Conservation (phyloP, 2,797 vertebrate genomes). For the Galagoides demidoff region DNA sequence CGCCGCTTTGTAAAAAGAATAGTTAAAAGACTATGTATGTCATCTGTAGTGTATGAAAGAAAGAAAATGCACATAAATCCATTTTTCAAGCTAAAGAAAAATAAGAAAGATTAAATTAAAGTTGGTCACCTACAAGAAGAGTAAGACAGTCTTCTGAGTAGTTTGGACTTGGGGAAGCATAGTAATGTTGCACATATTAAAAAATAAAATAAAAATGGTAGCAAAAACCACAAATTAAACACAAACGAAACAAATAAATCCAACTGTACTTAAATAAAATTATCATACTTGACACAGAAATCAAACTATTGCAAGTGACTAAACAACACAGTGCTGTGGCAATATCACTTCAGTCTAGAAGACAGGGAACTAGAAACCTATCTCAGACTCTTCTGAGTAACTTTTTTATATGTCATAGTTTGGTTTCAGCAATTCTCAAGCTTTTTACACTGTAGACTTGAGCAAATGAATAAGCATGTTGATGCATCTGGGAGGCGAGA, state of each 20-base stretch:
- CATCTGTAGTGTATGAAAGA: not conserved
- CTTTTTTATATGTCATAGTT: not conserved
- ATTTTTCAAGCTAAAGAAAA: not conserved
- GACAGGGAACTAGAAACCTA: not conserved
- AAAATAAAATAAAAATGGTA: constrained; percentile 22
- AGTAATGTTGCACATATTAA: not conserved
- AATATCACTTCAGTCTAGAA: not conserved
- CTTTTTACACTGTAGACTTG: not conserved
- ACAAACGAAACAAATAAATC: not conserved
- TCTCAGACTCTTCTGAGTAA: not conserved
- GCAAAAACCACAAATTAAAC: not conserved
- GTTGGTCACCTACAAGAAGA: not conserved
- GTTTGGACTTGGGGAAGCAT: not conserved
- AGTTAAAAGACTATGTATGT: not conserved
- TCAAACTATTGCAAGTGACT: not conserved
- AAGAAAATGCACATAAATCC: not conserved
- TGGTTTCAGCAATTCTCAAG: not conserved
- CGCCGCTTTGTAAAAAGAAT: not conserved
- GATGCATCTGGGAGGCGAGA: not conserved
- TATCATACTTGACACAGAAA: not conserved
- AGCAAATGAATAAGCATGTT: not conserved
- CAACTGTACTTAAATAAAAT: not conserved
- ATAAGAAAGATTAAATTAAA: not conserved
- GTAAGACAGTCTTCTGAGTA: not conserved
- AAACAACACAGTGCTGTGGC: not conserved